phyloP scores from a whole-genome alignment of 2,113 vertebrate species.

The Ammodytes marinus region DNA sequence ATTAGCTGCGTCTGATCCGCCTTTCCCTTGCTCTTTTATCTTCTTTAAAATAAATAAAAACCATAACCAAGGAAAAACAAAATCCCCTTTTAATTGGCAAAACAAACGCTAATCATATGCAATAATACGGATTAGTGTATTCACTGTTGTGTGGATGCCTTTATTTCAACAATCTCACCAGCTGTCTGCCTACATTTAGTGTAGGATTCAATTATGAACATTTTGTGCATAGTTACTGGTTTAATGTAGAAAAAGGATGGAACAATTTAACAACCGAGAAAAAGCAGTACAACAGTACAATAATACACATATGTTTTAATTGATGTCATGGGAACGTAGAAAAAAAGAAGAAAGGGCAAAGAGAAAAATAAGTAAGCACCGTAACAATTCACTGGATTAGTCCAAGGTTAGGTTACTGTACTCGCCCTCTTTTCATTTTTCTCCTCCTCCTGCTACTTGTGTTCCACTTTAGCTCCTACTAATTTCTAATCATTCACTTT shows the following conservation, averaged over 20 bases:
- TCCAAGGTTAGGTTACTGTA: constrained; percentile 27
- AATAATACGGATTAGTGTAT: constrained; percentile 23
- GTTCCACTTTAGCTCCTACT: background rate
- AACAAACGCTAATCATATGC: constrained; percentile 34
- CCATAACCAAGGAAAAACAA: constrained; percentile 16
- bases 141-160: constrained; percentile 1
- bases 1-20: constrained; percentile 43
- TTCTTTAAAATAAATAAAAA: constrained; percentile 5
- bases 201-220: constrained; percentile 31
- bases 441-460: background rate
- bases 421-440: background rate
- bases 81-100: constrained; percentile 51
- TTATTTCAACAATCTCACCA: background rate
- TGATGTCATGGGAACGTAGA: constrained; percentile 14
- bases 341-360: constrained; percentile 12
- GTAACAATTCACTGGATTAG: background rate
- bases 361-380: background rate
- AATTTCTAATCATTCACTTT: background rate
- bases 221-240: constrained; percentile 15
- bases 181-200: background rate
- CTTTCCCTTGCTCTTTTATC: constrained; percentile 39
- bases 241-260: background rate
- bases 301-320: constrained; percentile 15
- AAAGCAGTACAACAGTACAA: background rate
- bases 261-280: constrained; percentile 7